Percentiles rank a stretch among this genome's conserved stretches.
These are phyloP conservation scores for Ameiurus melas DNA, from an alignment of 2,113 vertebrate genomes.

Conservation along the genomic window DNA sequence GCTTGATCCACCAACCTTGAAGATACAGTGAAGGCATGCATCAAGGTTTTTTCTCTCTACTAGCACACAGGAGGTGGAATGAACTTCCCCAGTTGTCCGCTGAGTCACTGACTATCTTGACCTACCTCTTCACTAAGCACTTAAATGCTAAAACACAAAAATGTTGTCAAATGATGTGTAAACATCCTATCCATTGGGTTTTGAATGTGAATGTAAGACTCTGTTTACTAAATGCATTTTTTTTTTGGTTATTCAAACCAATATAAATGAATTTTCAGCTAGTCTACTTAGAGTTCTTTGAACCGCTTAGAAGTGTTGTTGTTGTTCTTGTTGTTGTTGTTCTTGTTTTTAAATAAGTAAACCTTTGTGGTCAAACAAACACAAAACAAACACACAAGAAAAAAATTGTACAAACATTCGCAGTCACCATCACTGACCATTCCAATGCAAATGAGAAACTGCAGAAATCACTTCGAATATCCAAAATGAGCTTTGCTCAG, in stretches of 20 bases:
- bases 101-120: not conserved
- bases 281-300: not conserved
- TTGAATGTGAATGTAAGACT: not conserved
- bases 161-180: not conserved
- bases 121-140: not conserved
- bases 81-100: not conserved
- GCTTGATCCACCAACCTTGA: not conserved
- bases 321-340: too few species aligned
- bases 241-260: not conserved
- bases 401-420: not conserved
- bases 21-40: not conserved
- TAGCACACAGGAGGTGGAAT: not conserved
- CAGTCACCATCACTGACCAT: not conserved
- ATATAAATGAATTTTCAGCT: not conserved
- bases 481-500: constrained; percentile 17
- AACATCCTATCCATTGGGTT: not conserved
- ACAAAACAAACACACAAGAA: not conserved
- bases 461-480: not conserved
- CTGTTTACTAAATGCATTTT: not conserved
- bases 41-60: not conserved
- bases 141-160: not conserved
- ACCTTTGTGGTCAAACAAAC: not conserved
- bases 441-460: constrained; percentile 24
- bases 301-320: too few species aligned
- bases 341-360: not conserved